Evolutionary conservation across 2,797 vertebrate genomes (phyloP).

Genomic region (Fistularia tabacaria): DNA sequence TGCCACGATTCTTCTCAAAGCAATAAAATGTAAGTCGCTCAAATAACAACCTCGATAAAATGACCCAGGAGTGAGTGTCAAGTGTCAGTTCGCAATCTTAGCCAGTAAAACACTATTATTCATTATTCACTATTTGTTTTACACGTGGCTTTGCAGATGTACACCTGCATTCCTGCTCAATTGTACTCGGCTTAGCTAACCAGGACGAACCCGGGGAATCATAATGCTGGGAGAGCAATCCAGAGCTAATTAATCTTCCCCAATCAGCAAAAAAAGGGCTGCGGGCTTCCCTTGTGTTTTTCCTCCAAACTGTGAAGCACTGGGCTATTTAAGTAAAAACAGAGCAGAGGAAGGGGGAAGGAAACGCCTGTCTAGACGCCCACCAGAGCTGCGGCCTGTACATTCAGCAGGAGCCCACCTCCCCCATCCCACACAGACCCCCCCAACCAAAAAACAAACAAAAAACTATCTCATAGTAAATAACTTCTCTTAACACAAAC

Average conservation of each 20-base stretch:
- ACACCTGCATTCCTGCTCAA: slow-evolving; percentile 17
- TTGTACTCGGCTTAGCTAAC: slow-evolving; percentile 26
- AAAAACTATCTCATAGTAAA: slow-evolving; percentile 13
- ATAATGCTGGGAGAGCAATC: slow-evolving; percentile 34
- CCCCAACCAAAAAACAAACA: slow-evolving; percentile 42
- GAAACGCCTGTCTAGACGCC: slow-evolving; percentile 82
- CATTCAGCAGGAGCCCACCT: slow-evolving; percentile 71
- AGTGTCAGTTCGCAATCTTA: no score
- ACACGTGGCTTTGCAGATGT: slow-evolving; percentile 16
- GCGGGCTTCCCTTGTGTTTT: slow-evolving; percentile 76
- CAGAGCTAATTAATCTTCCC: slow-evolving; percentile 81
- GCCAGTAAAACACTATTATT: no score
- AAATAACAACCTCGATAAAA: no score
- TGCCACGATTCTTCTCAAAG: no score
- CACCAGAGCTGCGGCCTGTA: slow-evolving; percentile 66
- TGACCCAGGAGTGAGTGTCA: no score
- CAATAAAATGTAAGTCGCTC: no score
- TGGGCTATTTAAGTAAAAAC: slow-evolving; percentile 74
- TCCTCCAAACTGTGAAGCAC: slow-evolving; percentile 49
- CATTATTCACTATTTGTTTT: no score
- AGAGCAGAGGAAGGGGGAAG: slow-evolving; percentile 72
- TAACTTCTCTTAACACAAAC: slow-evolving; percentile 4
- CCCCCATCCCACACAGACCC: slow-evolving; percentile 39
- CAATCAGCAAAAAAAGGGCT: slow-evolving; percentile 72
- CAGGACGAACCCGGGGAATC: slow-evolving; percentile 54